These are phyloP conservation scores for Antheraea pernyi DNA, from an alignment of 1,140 invertebrate species.

Conservation along the genomic window DNA sequence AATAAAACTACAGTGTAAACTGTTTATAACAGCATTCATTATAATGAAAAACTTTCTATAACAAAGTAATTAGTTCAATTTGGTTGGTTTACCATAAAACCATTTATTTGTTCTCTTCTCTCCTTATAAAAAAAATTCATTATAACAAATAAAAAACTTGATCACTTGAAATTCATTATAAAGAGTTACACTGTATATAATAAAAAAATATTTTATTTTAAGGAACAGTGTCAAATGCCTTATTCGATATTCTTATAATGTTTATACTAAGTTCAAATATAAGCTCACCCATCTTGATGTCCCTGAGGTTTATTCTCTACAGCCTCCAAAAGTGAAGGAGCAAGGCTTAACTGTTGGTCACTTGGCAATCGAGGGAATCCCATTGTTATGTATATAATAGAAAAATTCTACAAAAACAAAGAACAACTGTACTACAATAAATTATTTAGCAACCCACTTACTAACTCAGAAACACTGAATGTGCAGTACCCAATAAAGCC, in stretches of 20 bases:
- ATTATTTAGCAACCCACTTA: not conserved
- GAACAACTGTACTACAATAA: not conserved
- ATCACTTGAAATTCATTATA: no score
- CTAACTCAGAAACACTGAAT: not conserved
- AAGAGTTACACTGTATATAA: no score
- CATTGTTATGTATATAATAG: slow-evolving; percentile 96
- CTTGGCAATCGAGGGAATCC: slow-evolving; percentile 90
- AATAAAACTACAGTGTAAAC: no score
- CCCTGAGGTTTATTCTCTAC: slow-evolving; percentile 89
- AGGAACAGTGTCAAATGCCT: not conserved
- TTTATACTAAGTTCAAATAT: not conserved
- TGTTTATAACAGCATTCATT: no score
- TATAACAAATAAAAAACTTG: no score
- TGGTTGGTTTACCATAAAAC: no score
- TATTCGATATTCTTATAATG: not conserved
- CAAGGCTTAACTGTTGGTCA: slow-evolving; percentile 87
- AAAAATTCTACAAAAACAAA: slow-evolving; percentile 88
- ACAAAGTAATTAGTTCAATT: no score
- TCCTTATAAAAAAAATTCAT: no score
- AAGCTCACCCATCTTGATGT: slow-evolving; percentile 91
- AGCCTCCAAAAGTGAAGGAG: slow-evolving; percentile 88
- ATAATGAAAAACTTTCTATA: no score
- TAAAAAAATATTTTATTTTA: no score
- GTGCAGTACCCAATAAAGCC: no score
- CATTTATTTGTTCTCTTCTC: no score